A percentile compares a stretch with the other conserved stretches of the same genome.
These are phyloP conservation scores for Empidonax traillii DNA, from an alignment of 2,113 vertebrate species.

Conservation along the genomic window DNA sequence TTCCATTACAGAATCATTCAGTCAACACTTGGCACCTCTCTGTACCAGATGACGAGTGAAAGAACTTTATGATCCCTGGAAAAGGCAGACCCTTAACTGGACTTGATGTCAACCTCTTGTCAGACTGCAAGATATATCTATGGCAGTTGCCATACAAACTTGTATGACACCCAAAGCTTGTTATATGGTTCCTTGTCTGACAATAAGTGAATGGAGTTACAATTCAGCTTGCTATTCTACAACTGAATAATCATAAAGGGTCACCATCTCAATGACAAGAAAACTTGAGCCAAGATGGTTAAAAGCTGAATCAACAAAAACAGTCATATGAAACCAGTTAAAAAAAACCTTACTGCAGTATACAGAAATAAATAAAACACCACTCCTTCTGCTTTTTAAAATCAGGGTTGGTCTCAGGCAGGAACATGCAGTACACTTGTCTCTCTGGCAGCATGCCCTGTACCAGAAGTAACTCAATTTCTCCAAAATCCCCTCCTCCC, in stretches of 20 bases:
- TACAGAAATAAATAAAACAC: conserved; percentile 22
- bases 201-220: not conserved
- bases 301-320: conserved; percentile 36
- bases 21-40: not conserved
- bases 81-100: not conserved
- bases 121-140: not conserved
- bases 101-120: not conserved
- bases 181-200: not conserved
- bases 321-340: not conserved
- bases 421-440: conserved; percentile 16
- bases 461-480: conserved; percentile 13
- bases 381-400: conserved; percentile 25
- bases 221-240: not conserved
- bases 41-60: not conserved
- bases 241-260: not conserved
- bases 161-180: not conserved
- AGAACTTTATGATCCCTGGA: not conserved
- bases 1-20: conserved; percentile 2
- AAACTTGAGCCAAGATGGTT: not conserved
- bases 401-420: not conserved
- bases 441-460: conserved; percentile 23
- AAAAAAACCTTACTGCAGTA: not conserved
- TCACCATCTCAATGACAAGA: not conserved
- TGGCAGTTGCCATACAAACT: not conserved
- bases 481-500: not conserved